Evolutionary conservation across 2,888 invertebrate genomes (phyloP).

Genomic region (Didymodactylos carnosus): DNA sequence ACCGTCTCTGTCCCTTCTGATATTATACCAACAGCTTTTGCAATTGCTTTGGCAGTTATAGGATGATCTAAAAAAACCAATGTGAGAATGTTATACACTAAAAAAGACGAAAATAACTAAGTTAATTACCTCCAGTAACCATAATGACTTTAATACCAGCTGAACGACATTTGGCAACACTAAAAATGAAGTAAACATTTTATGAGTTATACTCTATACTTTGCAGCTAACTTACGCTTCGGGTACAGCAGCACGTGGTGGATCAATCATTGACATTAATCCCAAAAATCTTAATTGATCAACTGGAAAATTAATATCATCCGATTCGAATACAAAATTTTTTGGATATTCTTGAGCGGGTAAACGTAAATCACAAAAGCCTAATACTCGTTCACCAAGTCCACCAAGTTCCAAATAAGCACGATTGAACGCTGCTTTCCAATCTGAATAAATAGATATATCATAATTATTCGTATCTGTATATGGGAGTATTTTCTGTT

Average conservation of each 20-base stretch:
- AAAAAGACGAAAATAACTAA: too few species aligned
- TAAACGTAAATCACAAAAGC: constrained; percentile 76
- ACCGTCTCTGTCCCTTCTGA: constrained; percentile 37
- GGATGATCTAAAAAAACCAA: too few species aligned
- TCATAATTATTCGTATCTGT: too few species aligned
- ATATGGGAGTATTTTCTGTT: too few species aligned
- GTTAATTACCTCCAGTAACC: constrained; percentile 42
- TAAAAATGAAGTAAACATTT: not conserved
- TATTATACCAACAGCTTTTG: constrained; percentile 41
- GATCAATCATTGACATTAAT: constrained; percentile 95
- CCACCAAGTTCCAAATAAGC: constrained; percentile 64
- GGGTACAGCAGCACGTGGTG: constrained; percentile 88
- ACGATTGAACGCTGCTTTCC: constrained; percentile 83
- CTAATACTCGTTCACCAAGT: constrained; percentile 63
- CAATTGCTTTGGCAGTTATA: constrained; percentile 41
- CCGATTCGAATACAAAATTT: constrained; percentile 65
- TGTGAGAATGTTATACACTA: too few species aligned
- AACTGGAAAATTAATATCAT: constrained; percentile 57
- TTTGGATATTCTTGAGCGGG: constrained; percentile 75
- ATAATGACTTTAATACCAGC: constrained; percentile 68
- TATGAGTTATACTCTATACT: not conserved
- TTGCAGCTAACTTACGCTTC: constrained; percentile 47
- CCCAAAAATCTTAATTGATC: constrained; percentile 64
- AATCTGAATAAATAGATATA: constrained; percentile 41
- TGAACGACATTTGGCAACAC: constrained; percentile 77